Evolutionary conservation across 2,888 invertebrate species (phyloP), one percentile per base, ranked within the genome.

Genomic region (Drosophila colorata): DNA sequence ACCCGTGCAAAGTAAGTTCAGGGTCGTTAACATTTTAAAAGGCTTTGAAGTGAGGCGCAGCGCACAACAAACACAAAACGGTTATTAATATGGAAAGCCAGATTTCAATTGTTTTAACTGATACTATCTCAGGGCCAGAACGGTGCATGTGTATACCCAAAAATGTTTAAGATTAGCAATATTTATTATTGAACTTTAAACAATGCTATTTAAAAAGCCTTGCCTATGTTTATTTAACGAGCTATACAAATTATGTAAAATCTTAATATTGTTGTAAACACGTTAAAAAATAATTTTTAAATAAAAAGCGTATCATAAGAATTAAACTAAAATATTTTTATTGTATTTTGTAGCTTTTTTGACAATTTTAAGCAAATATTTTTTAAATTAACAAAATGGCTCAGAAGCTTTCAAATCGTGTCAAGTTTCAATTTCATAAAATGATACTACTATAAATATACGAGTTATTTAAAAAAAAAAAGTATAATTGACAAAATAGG

Each of bases 1-100:
- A 41, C 59, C n/a, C 55, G 44, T 35, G 8, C 33, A 11, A 23
- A 20, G 4, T 48, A 41, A 74, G 69, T 76, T 74, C 61, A 76
- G 75, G 69, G 78, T 74, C 75, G 43, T 74, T 69, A 60, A 13
- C 51, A 57, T 58, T 58, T 35, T 9, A 28, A 73, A 68, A 74
- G 51, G 58, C 41, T 55, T 69, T 56, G 51, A 69, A 38, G 52
- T 33, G 18, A 37, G n/a, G 40, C 48, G n/a, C n/a, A n/a, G n/a
- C n/a, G n/a, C n/a, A n/a, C n/a, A 44, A 47, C 55, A 68, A 48
- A 31, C 35, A 59, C 35, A 77, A 28, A 8, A 38, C 23, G 16
- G n/a, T 48, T 55, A 43, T 60, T 59, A 71, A 47, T 58, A 43
- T 16, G 11, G 23, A 41, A 67, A 41, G 35, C 25, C 40, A 38